Base-by-base conservation (phyloP, 1,140 invertebrate species). In the Drosophila melanica region DNA sequence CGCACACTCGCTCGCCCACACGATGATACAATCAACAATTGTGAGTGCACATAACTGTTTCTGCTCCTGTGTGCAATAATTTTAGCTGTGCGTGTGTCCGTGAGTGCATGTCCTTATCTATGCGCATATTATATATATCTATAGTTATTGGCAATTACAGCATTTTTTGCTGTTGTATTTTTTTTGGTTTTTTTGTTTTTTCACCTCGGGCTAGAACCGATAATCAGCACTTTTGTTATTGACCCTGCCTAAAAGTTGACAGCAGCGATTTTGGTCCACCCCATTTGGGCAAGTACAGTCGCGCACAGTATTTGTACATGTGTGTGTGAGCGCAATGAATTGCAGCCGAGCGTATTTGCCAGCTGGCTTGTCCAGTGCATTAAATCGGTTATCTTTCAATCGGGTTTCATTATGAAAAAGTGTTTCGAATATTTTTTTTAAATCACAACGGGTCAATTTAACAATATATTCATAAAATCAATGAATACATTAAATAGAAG, bases 111-210 rank as follows among this genome's bases (percentile, higher is more conserved):
- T 16, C 33, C 45, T 51, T 75, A 70, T 63, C 51, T 76, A 14
- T 50, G 30, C 44, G 14, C 41, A 57, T 75, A 30, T 50, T 16
- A n/a, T 51, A 64, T 51, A 58, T 57, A 59, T 68, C 67, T 50
- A 70, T 53, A 68, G 70, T 87, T 87, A 87, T 78, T 87, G 81
- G 53, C 78, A 86, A 85, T 87, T 86, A 77, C 69, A 57, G 68
- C 54, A 33, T 33, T 33, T 9, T 33, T 33, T 33, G 5, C n/a
- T n/a, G n/a, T n/a, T 33, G 1, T 33, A 0, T 23, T 23, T 69
- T 59, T 85, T 86, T 77, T n/a, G n/a, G n/a, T 74, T 42, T 41
- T n/a, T 20, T 53, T 14, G 42, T 68, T 66, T 51, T 45, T 65
- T 80, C 58, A 48, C 57, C 54, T 79, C 58, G 30, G 57, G 51